Evolutionary conservation across 2,113 vertebrate species (phyloP).

Genomic region (Nerophis lumbriciformis): DNA sequence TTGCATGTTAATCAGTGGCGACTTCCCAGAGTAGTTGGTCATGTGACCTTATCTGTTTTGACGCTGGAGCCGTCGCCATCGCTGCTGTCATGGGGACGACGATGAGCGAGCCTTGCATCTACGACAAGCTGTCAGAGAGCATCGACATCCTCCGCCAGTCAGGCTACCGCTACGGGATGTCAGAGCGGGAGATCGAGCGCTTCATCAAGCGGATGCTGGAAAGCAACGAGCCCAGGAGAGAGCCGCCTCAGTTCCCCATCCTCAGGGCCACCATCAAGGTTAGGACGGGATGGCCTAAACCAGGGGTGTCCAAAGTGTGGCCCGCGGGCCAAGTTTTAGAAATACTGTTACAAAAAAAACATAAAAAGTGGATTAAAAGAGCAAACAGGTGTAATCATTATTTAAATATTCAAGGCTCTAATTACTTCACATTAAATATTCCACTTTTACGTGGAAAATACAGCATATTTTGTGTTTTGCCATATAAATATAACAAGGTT

Average conservation of each 20-base stretch:
- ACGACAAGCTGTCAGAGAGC: slow-evolving; percentile 91
- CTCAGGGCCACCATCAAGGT: slow-evolving; percentile 81
- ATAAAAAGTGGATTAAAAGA: no score
- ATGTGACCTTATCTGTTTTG: not conserved
- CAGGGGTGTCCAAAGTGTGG: no score
- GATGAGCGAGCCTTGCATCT: slow-evolving; percentile 86
- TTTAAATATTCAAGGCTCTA: no score
- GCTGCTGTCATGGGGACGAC: slow-evolving; percentile 79
- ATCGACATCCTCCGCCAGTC: slow-evolving; percentile 91
- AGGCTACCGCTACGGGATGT: slow-evolving; percentile 92
- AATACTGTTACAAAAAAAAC: no score
- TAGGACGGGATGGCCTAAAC: slow-evolving; percentile 1
- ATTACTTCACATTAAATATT: no score
- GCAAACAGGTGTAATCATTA: no score
- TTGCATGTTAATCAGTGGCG: no score
- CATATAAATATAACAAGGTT: no score
- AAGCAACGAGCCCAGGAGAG: slow-evolving; percentile 85
- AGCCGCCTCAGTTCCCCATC: slow-evolving; percentile 81
- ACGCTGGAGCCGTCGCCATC: not conserved
- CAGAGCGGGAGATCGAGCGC: slow-evolving; percentile 89
- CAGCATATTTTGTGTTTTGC: no score
- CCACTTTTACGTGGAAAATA: no score
- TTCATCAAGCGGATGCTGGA: slow-evolving; percentile 92
- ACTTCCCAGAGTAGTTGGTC: no score
- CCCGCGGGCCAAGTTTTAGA: no score